Conservation (phyloP, 2,797 vertebrate species). For the Muraenolepis orangiensis region DNA sequence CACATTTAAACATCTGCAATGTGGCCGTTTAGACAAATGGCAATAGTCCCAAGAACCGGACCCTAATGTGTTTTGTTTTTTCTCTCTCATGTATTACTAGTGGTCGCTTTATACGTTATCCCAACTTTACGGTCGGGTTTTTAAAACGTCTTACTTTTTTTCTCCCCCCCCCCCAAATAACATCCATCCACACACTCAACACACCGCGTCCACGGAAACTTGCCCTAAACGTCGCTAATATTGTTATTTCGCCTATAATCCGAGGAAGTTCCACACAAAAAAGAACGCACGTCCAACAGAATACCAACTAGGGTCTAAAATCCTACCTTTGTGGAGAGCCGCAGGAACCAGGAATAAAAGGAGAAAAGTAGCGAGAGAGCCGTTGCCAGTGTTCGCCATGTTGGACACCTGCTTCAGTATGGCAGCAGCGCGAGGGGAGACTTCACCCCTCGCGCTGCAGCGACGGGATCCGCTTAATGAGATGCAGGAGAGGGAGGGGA, state of each 20-base stretch:
- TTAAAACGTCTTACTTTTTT: constrained; percentile 23
- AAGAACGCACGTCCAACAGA: constrained; percentile 9
- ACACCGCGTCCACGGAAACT: constrained; percentile 20
- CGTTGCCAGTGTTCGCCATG: constrained; percentile 85
- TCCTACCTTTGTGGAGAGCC: constrained; percentile 84
- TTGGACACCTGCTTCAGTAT: constrained; percentile 94
- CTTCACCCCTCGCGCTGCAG: constrained; percentile 70
- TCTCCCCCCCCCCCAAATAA: too few relatives aligned
- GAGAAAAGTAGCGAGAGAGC: constrained; percentile 81
- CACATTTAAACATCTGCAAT: constrained; percentile 20
- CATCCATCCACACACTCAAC: constrained; percentile 26
- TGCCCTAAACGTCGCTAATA: constrained; percentile 12
- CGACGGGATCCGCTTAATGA: constrained; percentile 67
- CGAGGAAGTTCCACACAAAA: constrained; percentile 20
- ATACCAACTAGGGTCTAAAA: constrained; percentile 9
- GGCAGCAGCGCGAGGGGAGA: constrained; percentile 65
- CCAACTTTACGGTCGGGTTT: constrained; percentile 54
- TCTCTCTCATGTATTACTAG: background rate
- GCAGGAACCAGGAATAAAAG: constrained; percentile 80
- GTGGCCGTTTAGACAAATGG: background rate
- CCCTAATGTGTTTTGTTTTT: background rate
- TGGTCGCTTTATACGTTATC: background rate
- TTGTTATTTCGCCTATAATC: background rate
- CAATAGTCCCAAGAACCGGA: background rate
- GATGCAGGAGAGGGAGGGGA: constrained; percentile 60